Percentiles rank a stretch among this genome's conserved stretches.
Conservation (phyloP, 2,797 vertebrate species). For the Molossus molossus region DNA sequence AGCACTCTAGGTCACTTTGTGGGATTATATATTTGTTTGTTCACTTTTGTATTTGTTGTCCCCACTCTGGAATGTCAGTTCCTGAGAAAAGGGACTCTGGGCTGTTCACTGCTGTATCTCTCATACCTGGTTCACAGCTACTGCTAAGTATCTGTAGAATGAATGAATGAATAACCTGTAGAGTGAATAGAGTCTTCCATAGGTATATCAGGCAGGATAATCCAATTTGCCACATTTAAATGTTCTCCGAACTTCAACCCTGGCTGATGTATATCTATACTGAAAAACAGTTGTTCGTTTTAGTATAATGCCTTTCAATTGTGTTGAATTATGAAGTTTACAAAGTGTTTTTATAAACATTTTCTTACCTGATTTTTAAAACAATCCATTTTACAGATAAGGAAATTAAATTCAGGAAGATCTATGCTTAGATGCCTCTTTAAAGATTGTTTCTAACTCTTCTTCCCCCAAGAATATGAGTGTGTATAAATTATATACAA, state of each 20-base stretch:
- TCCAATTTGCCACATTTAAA: neutral
- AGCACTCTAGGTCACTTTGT: neutral
- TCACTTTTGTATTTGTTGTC: neutral
- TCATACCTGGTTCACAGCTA: neutral
- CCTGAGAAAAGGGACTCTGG: neutral
- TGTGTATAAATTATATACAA: neutral
- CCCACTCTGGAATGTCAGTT: neutral
- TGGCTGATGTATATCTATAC: neutral
- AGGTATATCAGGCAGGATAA: neutral
- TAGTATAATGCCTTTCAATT: conserved; percentile 26
- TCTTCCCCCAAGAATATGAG: neutral
- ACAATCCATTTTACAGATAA: neutral
- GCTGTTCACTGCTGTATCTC: neutral
- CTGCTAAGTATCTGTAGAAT: neutral
- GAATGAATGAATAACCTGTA: neutral
- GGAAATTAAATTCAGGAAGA: neutral
- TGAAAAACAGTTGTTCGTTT: neutral
- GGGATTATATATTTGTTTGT: neutral
- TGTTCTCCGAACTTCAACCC: neutral
- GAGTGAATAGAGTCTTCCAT: neutral
- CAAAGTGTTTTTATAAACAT: conserved; percentile 38
- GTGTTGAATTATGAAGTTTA: neutral
- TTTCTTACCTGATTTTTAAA: conserved; percentile 52
- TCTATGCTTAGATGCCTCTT: neutral
- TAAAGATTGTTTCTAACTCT: neutral